Base-by-base conservation (phyloP, 2,113 vertebrate genomes). In the Oryzias celebensis region DNA sequence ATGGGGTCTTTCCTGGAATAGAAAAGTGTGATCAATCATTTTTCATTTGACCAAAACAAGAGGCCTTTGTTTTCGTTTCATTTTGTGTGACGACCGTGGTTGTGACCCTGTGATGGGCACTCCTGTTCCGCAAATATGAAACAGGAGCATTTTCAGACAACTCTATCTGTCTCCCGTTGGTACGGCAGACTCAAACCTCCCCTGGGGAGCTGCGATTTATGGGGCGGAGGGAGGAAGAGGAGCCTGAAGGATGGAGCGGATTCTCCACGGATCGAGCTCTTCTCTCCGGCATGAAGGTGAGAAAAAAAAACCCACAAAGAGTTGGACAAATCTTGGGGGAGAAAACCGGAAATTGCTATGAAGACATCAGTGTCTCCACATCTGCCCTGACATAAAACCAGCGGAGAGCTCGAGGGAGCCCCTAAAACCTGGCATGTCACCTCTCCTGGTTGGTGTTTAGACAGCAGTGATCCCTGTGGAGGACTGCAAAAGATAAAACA, bases 141-240 rank as follows among this genome's bases (percentile, higher is more conserved):
- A 85, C 88, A 90, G 84, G 74, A 87, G 81, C 62, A 44, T 49
- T 64, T 77, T 80, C 80, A 85, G 83, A 89, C 83, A 73, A 68
- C 82, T 89, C 85, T 83, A 87, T 90, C 82, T 83, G 80, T 61
- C 75, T 78, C 73, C 80, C 62, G 61, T 71, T 77, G 57, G 73
- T 41, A 51, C 66, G 68, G 76, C 82, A 78, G 83, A 59, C 17
- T 50, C 78, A 47, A 58, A 43, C 26, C 43, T 77, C 89, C 85
- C 26, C 83, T 13, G 0, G 84, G 80, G 90, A 90, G 68, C 76
- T 18, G 73, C 69, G 84, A 90, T 89, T 92, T 91, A 90, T 89
- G 82, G 82, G 71, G 61, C 68, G 56, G 53, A 78, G 70, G 80
- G 14, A 62, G 49, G 60, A 61, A 58, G 70, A 7, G 45, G 65